These are phyloP conservation scores for Otus sunia DNA, from an alignment of 2,113 vertebrate genomes.

Conservation along the genomic window DNA sequence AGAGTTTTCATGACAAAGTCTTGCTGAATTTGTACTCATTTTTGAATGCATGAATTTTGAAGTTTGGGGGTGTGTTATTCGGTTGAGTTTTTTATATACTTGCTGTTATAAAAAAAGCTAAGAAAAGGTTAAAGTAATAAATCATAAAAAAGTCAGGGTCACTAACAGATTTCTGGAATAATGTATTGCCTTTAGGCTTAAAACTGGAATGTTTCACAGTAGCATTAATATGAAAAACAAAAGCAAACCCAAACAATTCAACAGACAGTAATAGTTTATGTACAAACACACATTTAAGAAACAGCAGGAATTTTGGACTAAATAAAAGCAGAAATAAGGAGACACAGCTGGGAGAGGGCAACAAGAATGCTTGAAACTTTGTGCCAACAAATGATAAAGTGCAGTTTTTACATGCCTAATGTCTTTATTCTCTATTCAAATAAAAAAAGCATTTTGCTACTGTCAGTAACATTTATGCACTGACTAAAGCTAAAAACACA, in stretches of 20 bases:
- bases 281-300: slow-evolving; percentile 2
- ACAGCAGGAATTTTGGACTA: background rate
- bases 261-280: background rate
- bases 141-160: background rate
- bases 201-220: background rate
- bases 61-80: background rate
- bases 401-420: slow-evolving; percentile 9
- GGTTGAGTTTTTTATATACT: background rate
- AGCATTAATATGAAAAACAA: background rate
- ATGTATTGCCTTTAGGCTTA: background rate
- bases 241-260: slow-evolving; percentile 32
- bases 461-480: background rate
- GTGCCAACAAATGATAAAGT: background rate
- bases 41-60: background rate
- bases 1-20: background rate
- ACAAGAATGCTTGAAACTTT: background rate
- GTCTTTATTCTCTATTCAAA: slow-evolving; percentile 36
- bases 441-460: background rate
- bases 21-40: background rate
- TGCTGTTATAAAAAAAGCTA: background rate
- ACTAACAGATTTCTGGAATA: background rate
- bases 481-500: background rate
- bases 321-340: slow-evolving; percentile 33
- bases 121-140: background rate
- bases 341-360: background rate